Conservation (phyloP, 1,140 invertebrate species). For the Microplitis demolitor region DNA sequence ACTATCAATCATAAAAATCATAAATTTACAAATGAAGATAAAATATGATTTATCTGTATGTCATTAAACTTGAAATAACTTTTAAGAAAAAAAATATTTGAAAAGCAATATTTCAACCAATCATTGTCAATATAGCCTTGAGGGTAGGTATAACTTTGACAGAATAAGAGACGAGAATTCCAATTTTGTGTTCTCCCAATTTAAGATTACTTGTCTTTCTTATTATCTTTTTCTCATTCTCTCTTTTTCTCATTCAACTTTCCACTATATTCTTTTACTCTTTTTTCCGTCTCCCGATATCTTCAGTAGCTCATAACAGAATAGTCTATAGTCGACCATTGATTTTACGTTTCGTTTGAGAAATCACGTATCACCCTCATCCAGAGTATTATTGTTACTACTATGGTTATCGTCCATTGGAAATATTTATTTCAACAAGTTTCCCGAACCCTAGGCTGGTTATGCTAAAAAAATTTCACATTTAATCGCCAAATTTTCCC, state of each 20-base stretch:
- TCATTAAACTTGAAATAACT: too few species aligned
- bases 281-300: not conserved
- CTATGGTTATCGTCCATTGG: slow-evolving; percentile 25
- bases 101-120: slow-evolving; percentile 23
- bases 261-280: not conserved
- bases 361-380: slow-evolving; percentile 4
- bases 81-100: too few species aligned
- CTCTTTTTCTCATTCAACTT: slow-evolving; percentile 1
- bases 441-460: too few species aligned
- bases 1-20: too few species aligned
- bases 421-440: not conserved
- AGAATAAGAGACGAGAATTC: slow-evolving; percentile 42
- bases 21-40: too few species aligned
- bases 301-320: not conserved
- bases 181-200: slow-evolving; percentile 51
- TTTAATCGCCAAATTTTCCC: too few species aligned
- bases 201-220: slow-evolving; percentile 50
- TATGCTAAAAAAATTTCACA: too few species aligned
- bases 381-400: slow-evolving; percentile 27
- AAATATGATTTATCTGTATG: too few species aligned
- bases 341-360: slow-evolving; percentile 20
- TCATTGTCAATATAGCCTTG: slow-evolving; percentile 37
- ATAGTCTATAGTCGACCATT: not conserved
- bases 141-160: slow-evolving; percentile 43
- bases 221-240: slow-evolving; percentile 24